phyloP scores from a whole-genome alignment of 2,113 vertebrate species.

The Saccopteryx leptura region DNA sequence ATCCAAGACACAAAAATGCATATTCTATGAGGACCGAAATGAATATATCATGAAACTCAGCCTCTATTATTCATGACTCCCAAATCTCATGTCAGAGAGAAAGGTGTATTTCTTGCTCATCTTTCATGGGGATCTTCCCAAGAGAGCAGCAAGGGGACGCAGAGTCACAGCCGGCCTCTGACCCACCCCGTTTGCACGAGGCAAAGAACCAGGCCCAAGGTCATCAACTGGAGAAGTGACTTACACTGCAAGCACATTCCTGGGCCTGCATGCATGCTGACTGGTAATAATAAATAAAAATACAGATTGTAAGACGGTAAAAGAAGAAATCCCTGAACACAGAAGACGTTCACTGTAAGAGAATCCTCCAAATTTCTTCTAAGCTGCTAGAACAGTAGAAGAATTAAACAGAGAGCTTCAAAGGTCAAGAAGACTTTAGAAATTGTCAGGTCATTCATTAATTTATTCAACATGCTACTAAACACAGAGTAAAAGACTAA shows the following conservation, averaged over 20 bases:
- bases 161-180: not conserved
- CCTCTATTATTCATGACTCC: conserved; percentile 35
- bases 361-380: conserved; percentile 55
- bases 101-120: conserved; percentile 20
- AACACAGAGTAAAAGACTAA: not conserved
- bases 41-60: conserved; percentile 38
- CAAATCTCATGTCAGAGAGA: not conserved
- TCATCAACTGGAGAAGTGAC: not conserved
- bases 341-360: conserved; percentile 14
- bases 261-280: not conserved
- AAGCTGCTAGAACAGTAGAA: conserved; percentile 21
- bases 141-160: not conserved
- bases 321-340: not conserved
- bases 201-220: not conserved
- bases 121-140: not conserved
- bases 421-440: conserved; percentile 6
- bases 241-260: not conserved
- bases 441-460: not conserved
- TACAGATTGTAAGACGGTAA: not conserved
- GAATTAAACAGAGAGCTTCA: conserved; percentile 5
- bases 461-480: not conserved
- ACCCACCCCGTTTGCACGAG: not conserved
- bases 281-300: conserved; percentile 14
- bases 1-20: conserved; percentile 56
- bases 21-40: conserved; percentile 20